A percentile compares a stretch with the other conserved stretches of the same genome.
These are phyloP conservation scores for Ptyas mucosa DNA, from an alignment of 2,113 vertebrate genomes.

Conservation along the genomic window DNA sequence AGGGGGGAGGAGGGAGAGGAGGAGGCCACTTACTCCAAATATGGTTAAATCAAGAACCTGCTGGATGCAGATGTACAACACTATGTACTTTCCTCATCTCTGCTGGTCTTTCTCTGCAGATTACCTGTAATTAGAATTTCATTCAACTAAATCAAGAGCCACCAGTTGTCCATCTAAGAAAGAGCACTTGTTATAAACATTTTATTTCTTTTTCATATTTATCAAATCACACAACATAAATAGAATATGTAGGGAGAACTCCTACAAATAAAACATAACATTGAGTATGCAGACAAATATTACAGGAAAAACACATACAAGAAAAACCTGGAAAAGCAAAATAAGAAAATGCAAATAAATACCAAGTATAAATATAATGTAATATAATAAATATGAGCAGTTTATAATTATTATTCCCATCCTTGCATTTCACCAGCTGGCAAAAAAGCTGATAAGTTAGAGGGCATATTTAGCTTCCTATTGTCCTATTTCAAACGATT, in stretches of 20 bases:
- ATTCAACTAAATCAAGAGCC: not conserved
- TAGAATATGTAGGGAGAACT: not conserved
- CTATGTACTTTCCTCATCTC: not conserved
- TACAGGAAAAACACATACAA: not conserved
- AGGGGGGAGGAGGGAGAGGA: not conserved
- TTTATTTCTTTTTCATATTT: not conserved
- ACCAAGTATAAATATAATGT: not conserved
- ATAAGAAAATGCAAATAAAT: not conserved
- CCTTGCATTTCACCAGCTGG: not conserved
- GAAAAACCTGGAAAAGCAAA: not conserved
- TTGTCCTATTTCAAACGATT: not conserved
- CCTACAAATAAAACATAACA: not conserved
- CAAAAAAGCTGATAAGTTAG: not conserved
- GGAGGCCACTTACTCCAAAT: not conserved
- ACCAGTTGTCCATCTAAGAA: not conserved
- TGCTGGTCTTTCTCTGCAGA: not conserved
- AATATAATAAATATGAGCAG: not conserved
- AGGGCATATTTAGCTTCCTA: not conserved
- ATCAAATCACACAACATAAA: not conserved
- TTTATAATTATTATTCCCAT: not conserved
- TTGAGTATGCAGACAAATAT: not conserved
- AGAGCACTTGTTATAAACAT: not conserved
- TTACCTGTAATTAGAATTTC: not conserved
- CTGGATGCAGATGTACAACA: not conserved
- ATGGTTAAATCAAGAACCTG: not conserved